phyloP scores from a whole-genome alignment of 1,140 invertebrate genomes.

The Macrotrachela quadricornifera region DNA sequence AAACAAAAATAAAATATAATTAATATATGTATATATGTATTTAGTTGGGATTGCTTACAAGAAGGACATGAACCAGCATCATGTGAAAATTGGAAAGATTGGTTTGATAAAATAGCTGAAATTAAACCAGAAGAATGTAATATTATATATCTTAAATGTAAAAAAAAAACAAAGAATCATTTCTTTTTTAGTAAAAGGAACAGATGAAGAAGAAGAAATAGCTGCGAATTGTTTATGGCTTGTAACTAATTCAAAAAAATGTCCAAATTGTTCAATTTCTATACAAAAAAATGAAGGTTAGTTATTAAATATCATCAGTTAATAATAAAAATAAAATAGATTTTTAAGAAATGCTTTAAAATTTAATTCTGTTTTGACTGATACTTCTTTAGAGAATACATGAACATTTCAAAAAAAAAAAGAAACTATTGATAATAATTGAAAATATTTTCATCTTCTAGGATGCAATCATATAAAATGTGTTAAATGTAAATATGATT shows the following conservation, averaged over 20 bases:
- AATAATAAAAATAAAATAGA: too few species aligned
- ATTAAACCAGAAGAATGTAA: conserved; percentile 41
- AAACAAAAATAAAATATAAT: neutral
- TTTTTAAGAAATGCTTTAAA: too few species aligned
- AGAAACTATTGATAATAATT: too few species aligned
- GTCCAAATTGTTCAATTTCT: conserved; percentile 45
- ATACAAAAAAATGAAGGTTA: conserved; percentile 52
- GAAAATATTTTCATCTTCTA: too few species aligned
- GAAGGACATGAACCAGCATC: conserved; percentile 48
- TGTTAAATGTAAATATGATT: conserved; percentile 52
- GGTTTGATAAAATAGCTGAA: conserved; percentile 42
- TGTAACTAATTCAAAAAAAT: conserved; percentile 50
- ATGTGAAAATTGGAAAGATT: conserved; percentile 44
- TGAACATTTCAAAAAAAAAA: too few species aligned
- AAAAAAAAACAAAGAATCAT: neutral
- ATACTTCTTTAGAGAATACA: too few species aligned
- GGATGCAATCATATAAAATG: conserved; percentile 53
- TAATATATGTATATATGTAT: too few species aligned
- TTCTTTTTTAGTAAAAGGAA: conserved; percentile 29
- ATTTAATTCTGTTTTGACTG: too few species aligned
- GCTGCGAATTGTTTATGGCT: conserved; percentile 50
- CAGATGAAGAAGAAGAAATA: conserved; percentile 39
- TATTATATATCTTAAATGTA: conserved; percentile 3
- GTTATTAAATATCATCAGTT: too few species aligned
- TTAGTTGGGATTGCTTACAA: conserved; percentile 35